Percentiles rank a stretch among this genome's conserved stretches.
These are phyloP conservation scores for Illadopsis cleaveri DNA, from an alignment of 2,113 vertebrate species.

Conservation along the genomic window DNA sequence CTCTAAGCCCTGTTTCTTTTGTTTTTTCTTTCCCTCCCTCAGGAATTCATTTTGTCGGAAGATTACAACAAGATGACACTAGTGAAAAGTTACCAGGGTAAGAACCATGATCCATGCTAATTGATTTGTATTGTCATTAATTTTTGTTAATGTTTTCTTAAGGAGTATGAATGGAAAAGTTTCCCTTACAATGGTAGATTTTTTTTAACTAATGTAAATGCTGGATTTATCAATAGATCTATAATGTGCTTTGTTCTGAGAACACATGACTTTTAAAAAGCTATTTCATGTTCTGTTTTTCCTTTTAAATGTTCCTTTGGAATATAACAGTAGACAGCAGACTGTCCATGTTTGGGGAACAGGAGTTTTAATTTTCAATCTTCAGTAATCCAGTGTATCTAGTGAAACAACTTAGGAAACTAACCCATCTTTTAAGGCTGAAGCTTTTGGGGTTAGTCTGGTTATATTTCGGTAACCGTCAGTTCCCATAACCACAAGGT, in stretches of 20 bases:
- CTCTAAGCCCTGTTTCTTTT: constrained; percentile 44
- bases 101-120: constrained; percentile 29
- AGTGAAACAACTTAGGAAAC: not conserved
- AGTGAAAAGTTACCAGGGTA: constrained; percentile 90
- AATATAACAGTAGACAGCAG: not conserved
- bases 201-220: not conserved
- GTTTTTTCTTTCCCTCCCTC: constrained; percentile 53
- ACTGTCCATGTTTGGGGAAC: not conserved
- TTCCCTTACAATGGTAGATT: not conserved
- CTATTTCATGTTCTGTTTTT: not conserved
- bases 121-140: not conserved
- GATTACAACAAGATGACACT: constrained; percentile 98
- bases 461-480: not conserved
- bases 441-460: not conserved
- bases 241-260: not conserved
- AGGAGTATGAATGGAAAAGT: not conserved
- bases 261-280: not conserved
- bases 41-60: constrained; percentile 97
- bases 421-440: not conserved
- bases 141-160: not conserved
- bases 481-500: not conserved
- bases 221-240: not conserved
- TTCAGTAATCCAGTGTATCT: not conserved
- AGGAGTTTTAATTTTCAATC: not conserved
- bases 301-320: not conserved